These are phyloP conservation scores for Paratrypauchen microcephalus DNA, from an alignment of 2,797 vertebrate genomes.

Conservation along the genomic window DNA sequence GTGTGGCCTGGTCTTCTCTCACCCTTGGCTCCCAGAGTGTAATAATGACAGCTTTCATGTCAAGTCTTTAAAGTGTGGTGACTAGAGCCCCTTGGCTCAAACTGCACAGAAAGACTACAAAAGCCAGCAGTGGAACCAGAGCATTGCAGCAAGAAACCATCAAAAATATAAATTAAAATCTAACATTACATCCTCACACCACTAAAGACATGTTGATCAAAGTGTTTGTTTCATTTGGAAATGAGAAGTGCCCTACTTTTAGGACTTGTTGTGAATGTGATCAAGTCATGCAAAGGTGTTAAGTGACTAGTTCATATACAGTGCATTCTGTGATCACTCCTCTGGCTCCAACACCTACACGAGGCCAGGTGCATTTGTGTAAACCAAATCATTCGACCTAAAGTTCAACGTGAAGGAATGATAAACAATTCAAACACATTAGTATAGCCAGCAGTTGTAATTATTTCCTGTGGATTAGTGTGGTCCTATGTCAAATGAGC, in stretches of 20 bases:
- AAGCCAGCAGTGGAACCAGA: conserved; percentile 47
- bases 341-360: neutral
- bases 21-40: conserved; percentile 38
- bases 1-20: conserved; percentile 58
- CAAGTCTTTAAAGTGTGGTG: conserved; percentile 58
- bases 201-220: conserved; percentile 73
- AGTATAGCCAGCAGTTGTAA: neutral
- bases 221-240: conserved; percentile 65
- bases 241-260: conserved; percentile 49
- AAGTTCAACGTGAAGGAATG: conserved; percentile 43
- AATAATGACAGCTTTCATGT: conserved; percentile 71
- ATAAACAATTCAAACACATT: conserved; percentile 19
- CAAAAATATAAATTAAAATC: conserved; percentile 73
- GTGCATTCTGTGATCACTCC: neutral
- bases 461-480: neutral
- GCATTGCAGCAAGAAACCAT: conserved; percentile 60
- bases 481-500: too few species aligned
- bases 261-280: conserved; percentile 37
- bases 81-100: conserved; percentile 53
- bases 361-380: conserved; percentile 32
- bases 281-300: neutral
- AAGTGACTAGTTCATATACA: conserved; percentile 1
- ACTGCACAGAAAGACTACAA: conserved; percentile 59
- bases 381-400: conserved; percentile 30
- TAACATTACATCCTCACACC: conserved; percentile 71